Percentiles rank a stretch among this genome's conserved stretches.
Evolutionary conservation across 2,797 vertebrate species (phyloP).

Genomic region (Microctenopoma lineatum): DNA sequence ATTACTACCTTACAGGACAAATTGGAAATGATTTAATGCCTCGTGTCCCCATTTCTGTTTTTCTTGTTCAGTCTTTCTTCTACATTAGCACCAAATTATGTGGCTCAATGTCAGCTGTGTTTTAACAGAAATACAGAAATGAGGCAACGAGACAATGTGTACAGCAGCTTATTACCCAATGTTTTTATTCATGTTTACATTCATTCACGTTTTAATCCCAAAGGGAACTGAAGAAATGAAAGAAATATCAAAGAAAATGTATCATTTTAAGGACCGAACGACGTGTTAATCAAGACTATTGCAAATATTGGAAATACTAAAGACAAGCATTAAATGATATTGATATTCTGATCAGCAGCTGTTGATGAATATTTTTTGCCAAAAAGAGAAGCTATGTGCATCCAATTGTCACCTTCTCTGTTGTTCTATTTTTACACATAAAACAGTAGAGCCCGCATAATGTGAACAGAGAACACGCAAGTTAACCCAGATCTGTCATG

Average conservation of each 20-base stretch:
- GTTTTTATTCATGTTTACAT: no score
- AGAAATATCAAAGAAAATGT: not conserved
- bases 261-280: not conserved
- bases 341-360: no score
- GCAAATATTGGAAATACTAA: not conserved
- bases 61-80: no score
- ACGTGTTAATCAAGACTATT: not conserved
- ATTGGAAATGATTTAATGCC: no score
- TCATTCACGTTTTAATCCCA: not conserved
- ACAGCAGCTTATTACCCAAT: no score
- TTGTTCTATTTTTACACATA: conserved; percentile 20
- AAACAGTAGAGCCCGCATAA: not conserved
- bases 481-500: conserved; percentile 31
- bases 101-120: no score
- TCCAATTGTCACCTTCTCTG: not conserved
- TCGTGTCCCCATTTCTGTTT: no score
- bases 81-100: no score
- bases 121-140: no score
- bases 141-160: no score
- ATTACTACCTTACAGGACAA: not conserved
- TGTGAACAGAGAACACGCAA: conserved; percentile 11
- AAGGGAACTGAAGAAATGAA: not conserved
- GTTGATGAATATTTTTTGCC: no score
- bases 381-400: not conserved
- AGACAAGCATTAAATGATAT: not conserved